Conservation (phyloP, 1,140 invertebrate genomes). For the Eumeta japonica region DNA sequence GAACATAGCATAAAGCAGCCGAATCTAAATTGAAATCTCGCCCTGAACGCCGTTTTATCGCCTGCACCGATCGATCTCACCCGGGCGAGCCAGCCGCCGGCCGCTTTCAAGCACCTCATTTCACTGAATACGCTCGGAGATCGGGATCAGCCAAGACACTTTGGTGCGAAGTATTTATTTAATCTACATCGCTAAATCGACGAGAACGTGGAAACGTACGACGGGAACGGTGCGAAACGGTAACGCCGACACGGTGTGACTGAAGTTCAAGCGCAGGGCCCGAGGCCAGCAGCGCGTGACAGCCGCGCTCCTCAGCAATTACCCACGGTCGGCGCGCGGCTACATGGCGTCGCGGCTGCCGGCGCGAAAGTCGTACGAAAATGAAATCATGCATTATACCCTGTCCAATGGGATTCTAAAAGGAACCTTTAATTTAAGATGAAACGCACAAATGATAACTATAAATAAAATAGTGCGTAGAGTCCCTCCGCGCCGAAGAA, state of each 20-base stretch:
- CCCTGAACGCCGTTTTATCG: slow-evolving; percentile 31
- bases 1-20: slow-evolving; percentile 34
- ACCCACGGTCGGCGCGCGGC: slow-evolving; percentile 39
- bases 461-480: no score
- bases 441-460: no score
- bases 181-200: slow-evolving; percentile 38
- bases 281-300: slow-evolving; percentile 46
- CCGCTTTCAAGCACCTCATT: slow-evolving; percentile 51
- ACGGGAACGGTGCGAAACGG: slow-evolving; percentile 25
- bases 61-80: slow-evolving; percentile 40
- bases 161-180: no score
- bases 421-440: no score
- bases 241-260: no score
- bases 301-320: slow-evolving; percentile 45
- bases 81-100: slow-evolving; percentile 49
- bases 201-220: slow-evolving; percentile 30
- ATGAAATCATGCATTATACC: no score
- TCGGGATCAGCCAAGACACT: no score
- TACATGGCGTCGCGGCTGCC: no score
- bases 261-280: no score
- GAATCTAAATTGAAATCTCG: slow-evolving; percentile 47
- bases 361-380: no score
- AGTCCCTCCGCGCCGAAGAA: no score
- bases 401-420: no score
- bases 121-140: slow-evolving; percentile 34